Evolutionary conservation across 2,113 vertebrate genomes (phyloP).

Genomic region (Menidia beryllina): DNA sequence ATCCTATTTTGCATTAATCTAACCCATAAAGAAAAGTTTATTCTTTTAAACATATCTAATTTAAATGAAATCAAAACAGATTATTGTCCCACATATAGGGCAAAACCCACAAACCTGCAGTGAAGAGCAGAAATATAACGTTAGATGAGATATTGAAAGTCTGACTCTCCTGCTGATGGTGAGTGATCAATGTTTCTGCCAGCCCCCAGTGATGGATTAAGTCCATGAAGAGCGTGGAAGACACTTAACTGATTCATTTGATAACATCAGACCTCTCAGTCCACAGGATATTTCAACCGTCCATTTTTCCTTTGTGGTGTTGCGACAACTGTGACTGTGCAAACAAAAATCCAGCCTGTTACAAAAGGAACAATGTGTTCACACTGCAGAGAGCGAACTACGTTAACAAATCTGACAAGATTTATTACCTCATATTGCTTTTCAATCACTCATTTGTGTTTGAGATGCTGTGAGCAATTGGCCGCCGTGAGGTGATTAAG

Average conservation of each 20-base stretch:
- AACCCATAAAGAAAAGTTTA: not conserved
- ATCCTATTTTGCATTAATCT: not conserved
- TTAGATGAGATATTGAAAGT: slow-evolving; percentile 3
- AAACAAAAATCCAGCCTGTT: fast-evolving
- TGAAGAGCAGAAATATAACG: not conserved
- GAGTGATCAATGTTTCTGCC: slow-evolving; percentile 85
- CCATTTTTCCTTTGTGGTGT: not conserved
- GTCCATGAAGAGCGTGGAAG: slow-evolving; percentile 22
- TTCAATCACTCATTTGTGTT: slow-evolving; percentile 3
- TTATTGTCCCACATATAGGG: not conserved
- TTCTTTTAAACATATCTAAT: not conserved
- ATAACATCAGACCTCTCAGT: slow-evolving; percentile 8
- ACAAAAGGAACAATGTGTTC: not conserved
- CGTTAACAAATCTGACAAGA: slow-evolving; percentile 13
- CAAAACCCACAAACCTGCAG: not conserved
- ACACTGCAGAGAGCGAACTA: not conserved
- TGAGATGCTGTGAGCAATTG: not conserved
- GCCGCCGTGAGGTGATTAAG: not conserved
- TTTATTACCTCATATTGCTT: slow-evolving; percentile 1
- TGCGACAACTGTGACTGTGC: not conserved
- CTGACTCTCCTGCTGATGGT: slow-evolving; percentile 83
- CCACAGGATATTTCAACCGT: not conserved
- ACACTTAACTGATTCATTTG: slow-evolving; percentile 1
- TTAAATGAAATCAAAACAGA: not conserved
- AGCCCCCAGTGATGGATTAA: slow-evolving; percentile 77